Conservation (phyloP, 2,113 vertebrate genomes). For the Garra rufa region DNA sequence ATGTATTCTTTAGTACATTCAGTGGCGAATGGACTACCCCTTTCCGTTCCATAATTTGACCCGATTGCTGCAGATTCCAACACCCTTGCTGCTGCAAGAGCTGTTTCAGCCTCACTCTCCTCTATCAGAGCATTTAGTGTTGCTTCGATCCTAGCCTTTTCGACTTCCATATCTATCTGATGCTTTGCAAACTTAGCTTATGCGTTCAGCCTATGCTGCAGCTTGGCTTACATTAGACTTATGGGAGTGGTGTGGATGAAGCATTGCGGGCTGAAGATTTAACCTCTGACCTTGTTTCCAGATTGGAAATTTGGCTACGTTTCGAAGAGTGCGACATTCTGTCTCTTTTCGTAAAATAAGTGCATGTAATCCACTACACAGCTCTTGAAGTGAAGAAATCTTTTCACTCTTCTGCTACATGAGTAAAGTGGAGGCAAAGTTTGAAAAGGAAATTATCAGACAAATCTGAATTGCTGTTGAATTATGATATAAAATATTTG, state of each 20-base stretch:
- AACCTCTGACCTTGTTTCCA: not conserved
- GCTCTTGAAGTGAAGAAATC: too few relatives aligned
- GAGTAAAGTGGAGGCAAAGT: too few relatives aligned
- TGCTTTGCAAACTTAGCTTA: not conserved
- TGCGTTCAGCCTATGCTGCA: not conserved
- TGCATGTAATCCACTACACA: too few relatives aligned
- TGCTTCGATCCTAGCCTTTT: slow-evolving; percentile 13
- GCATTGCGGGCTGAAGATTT: not conserved
- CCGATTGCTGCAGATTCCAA: not conserved
- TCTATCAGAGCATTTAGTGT: slow-evolving; percentile 8
- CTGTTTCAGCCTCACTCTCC: slow-evolving; percentile 20
- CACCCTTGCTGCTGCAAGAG: not conserved
- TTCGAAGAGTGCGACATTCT: too few relatives aligned
- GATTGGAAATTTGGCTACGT: not conserved
- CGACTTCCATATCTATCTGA: not conserved
- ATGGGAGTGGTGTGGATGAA: not conserved
- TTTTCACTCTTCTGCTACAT: not conserved
- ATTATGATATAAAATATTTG: too few relatives aligned
- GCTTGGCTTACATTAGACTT: not conserved
- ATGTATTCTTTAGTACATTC: not conserved
- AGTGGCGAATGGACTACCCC: not conserved
- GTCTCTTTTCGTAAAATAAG: too few relatives aligned
- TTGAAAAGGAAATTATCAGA: too few relatives aligned
- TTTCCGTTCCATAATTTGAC: not conserved
- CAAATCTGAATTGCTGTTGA: too few relatives aligned